Conservation (phyloP, 2,113 vertebrate genomes). For the Misgurnus mizolepis region DNA sequence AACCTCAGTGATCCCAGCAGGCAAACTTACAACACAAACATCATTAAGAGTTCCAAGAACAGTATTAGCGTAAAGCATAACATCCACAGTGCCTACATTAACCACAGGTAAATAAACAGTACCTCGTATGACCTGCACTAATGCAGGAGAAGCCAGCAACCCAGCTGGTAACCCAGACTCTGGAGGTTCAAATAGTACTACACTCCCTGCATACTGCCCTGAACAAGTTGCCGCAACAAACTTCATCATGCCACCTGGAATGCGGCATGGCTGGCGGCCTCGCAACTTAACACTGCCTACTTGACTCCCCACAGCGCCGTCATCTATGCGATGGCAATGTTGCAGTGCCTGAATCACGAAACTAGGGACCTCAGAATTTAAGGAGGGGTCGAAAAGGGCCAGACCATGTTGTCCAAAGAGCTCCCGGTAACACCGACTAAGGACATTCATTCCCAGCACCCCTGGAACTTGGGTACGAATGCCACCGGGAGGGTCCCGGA, state of each 20-base stretch:
- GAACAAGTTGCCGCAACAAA: not conserved
- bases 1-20: not conserved
- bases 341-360: not conserved
- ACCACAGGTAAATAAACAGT: constrained; percentile 23
- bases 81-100: constrained; percentile 12
- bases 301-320: not conserved
- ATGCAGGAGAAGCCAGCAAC: not conserved
- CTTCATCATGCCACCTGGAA: constrained; percentile 22
- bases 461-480: no score
- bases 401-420: constrained; percentile 18
- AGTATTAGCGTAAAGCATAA: not conserved
- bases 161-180: constrained; percentile 6
- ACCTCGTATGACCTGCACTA: not conserved
- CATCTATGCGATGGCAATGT: constrained; percentile 6
- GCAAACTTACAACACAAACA: not conserved
- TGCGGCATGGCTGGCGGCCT: no score
- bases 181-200: not conserved
- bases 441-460: no score
- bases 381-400: not conserved
- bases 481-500: no score
- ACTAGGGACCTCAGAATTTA: not conserved
- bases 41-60: no score
- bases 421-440: not conserved
- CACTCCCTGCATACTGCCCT: not conserved
- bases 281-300: no score